These are phyloP conservation scores for Xenus cinereus DNA, from an alignment of 2,113 vertebrate species.

Conservation along the genomic window DNA sequence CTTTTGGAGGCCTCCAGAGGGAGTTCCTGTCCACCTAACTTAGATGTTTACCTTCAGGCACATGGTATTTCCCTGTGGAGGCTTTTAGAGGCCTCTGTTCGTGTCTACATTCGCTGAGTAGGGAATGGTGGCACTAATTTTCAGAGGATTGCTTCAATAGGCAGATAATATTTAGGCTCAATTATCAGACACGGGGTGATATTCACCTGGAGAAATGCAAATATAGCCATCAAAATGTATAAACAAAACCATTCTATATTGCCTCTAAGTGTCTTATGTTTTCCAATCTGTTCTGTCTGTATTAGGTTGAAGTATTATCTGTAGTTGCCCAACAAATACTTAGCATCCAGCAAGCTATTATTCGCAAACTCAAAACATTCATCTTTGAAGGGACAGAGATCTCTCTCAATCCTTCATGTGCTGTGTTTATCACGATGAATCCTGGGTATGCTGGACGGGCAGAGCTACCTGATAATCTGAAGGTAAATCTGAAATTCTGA, in stretches of 20 bases:
- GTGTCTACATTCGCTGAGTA: background rate
- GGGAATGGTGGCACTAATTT: background rate
- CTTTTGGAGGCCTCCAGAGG: slow-evolving; percentile 40
- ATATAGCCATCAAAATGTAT: background rate
- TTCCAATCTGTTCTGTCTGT: background rate
- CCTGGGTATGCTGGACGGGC: slow-evolving; percentile 92
- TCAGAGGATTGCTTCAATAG: background rate
- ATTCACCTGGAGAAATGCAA: background rate
- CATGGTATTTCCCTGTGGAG: background rate
- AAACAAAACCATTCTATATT: background rate
- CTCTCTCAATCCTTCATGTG: slow-evolving; percentile 88
- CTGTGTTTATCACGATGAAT: slow-evolving; percentile 95
- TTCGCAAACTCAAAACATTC: slow-evolving; percentile 82
- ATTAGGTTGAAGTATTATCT: slow-evolving; percentile 91
- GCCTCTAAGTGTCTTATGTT: background rate
- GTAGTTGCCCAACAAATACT: slow-evolving; percentile 94
- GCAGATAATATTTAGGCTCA: background rate
- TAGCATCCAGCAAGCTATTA: slow-evolving; percentile 90
- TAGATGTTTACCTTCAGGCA: background rate
- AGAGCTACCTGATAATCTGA: slow-evolving; percentile 92
- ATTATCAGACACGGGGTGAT: background rate
- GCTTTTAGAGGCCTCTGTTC: background rate
- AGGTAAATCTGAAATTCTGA: slow-evolving; percentile 73
- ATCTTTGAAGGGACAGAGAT: slow-evolving; percentile 91
- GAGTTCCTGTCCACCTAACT: slow-evolving; percentile 8